phyloP scores from a whole-genome alignment of 2,113 vertebrate genomes.

The Phoxinus phoxinus region DNA sequence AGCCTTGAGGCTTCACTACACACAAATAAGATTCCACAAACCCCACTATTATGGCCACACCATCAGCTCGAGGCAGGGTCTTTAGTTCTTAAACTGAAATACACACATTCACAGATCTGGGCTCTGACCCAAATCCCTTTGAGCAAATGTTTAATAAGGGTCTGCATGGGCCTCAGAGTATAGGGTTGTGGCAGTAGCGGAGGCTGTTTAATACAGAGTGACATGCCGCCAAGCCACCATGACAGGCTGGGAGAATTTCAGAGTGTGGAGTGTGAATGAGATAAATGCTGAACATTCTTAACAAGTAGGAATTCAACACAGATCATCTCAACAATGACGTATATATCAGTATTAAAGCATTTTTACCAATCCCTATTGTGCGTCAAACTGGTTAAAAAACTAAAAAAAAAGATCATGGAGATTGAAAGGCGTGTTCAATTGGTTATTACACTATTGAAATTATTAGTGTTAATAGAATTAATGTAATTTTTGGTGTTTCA shows the following conservation, averaged over 20 bases:
- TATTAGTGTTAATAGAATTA: no score
- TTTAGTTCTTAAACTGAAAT: slow-evolving; percentile 21
- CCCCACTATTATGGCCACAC: background rate
- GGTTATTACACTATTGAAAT: no score
- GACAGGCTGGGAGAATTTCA: background rate
- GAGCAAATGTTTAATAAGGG: slow-evolving; percentile 32
- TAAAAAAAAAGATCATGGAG: no score
- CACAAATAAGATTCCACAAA: background rate
- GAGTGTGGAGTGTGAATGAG: background rate
- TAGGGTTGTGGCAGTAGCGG: background rate
- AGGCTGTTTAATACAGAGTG: background rate
- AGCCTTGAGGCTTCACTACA: background rate
- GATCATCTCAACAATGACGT: background rate
- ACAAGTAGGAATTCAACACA: background rate
- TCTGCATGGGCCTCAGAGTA: background rate
- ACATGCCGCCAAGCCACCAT: background rate
- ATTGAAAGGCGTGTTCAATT: no score
- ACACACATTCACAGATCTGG: slow-evolving; percentile 23
- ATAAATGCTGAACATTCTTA: background rate
- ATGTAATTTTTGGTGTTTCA: background rate
- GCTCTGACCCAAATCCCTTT: slow-evolving; percentile 13
- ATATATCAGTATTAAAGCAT: background rate
- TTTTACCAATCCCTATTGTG: background rate
- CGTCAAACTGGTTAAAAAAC: background rate
- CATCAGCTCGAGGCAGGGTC: background rate